Evolutionary conservation across 2,888 invertebrate species (phyloP), one percentile per base, ranked within the genome.

Genomic region (Teleiodes luculella): DNA sequence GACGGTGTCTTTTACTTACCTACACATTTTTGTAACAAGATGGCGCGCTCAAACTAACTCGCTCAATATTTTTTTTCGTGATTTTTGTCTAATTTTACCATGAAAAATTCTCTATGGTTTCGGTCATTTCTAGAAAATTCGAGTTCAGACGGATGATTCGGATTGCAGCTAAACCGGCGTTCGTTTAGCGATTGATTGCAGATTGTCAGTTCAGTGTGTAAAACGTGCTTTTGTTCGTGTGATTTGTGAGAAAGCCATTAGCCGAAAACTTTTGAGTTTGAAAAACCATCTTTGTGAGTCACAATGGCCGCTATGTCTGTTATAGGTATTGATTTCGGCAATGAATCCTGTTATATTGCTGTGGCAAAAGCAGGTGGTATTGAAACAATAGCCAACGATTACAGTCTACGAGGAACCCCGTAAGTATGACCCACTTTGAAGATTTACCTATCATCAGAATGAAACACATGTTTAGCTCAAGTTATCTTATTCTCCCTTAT

Each of bases 291-390:
- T 69, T 73, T 76, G 66, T 64, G 58, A 59, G 65, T 66, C 64
- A 83, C 76, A 80, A 94, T 94, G 93, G 93, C 94, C 85, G 94
- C 94, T 86, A 97, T 97, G 96, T 96, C 96, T 88, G 97, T 97
- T 84, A 98, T 99, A 86, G 99, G 99, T 86, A 97, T 99, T 91
- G 98, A 99, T 94, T 96, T 99, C 89, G 99, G 99, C 60, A 97
- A 96, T 87, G 97, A 97, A 90, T 96, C 96, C 74, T 98, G 98
- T 91, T 99, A 97, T 91, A 94, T 99, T 74, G 98, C 98, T 65
- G 98, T 98, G 57, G 99, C 99, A 59, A 95, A 98, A 89, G 96
- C 98, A 80, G 99, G 99, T 80, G 99, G 99, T 75, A 99, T 99
- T 77, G 99, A 99, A 91, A 99, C 99, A 60, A 95, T 99, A 74